phyloP scores from a whole-genome alignment of 2,888 invertebrate genomes.

The Endomychus coccineus region DNA sequence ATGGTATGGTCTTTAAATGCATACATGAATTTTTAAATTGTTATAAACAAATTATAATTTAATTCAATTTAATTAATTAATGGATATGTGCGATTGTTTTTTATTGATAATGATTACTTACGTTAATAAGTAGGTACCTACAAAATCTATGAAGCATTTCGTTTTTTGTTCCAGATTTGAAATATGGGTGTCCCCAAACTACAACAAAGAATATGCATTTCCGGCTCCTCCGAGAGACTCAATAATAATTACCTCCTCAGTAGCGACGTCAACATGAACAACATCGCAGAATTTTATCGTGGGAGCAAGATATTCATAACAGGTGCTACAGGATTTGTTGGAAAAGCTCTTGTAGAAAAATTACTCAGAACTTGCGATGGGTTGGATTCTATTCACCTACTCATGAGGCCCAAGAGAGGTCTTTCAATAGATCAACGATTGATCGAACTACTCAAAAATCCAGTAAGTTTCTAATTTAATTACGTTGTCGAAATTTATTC shows the following conservation, averaged over 20 bases:
- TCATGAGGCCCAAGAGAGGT: slow-evolving; percentile 70
- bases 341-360: slow-evolving; percentile 90
- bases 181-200: slow-evolving; percentile 10
- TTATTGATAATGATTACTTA: too few relatives aligned
- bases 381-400: slow-evolving; percentile 67
- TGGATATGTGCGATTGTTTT: too few relatives aligned
- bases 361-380: slow-evolving; percentile 77
- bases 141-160: too few relatives aligned
- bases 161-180: not conserved
- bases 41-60: too few relatives aligned
- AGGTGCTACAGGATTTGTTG: slow-evolving; percentile 75
- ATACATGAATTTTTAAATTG: too few relatives aligned
- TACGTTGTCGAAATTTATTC: not conserved
- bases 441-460: slow-evolving; percentile 66
- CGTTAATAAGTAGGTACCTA: too few relatives aligned
- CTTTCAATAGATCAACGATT: slow-evolving; percentile 61
- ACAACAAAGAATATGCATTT: slow-evolving; percentile 6
- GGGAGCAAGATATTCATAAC: slow-evolving; percentile 40
- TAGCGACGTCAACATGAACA: slow-evolving; percentile 25
- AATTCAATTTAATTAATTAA: too few relatives aligned
- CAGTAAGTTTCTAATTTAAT: slow-evolving; percentile 43
- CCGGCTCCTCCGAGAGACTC: slow-evolving; percentile 4
- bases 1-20: too few relatives aligned
- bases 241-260: slow-evolving; percentile 17
- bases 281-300: slow-evolving; percentile 35